phyloP scores from a whole-genome alignment of 2,888 invertebrate species.

The Rhyacophila evoluta region DNA sequence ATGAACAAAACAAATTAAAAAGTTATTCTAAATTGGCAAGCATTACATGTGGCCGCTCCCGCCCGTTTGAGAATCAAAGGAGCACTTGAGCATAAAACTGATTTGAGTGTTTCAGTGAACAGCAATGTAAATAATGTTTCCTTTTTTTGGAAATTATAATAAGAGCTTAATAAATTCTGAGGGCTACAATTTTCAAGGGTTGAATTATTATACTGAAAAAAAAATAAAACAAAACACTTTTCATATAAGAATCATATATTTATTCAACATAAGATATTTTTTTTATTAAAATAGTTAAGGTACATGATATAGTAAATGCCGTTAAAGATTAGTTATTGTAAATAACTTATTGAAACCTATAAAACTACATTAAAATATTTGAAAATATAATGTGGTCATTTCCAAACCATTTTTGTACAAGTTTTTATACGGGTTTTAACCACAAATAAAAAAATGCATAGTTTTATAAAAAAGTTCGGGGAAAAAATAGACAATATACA shows the following conservation, averaged over 20 bases:
- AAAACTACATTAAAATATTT: background rate
- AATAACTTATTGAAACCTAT: background rate
- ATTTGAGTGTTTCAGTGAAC: too few species aligned
- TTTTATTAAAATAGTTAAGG: background rate
- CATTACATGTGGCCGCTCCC: too few species aligned
- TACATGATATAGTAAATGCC: slow-evolving; percentile 17
- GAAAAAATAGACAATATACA: background rate
- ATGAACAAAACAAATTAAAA: too few species aligned
- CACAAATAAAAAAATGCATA: background rate
- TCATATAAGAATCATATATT: slow-evolving; percentile 3
- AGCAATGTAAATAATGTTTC: too few species aligned
- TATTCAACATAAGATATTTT: background rate
- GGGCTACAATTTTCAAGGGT: too few species aligned
- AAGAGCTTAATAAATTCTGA: too few species aligned
- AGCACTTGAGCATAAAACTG: too few species aligned
- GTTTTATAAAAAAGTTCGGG: background rate
- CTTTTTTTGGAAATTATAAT: too few species aligned
- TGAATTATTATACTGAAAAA: too few species aligned
- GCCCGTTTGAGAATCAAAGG: too few species aligned
- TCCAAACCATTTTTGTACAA: background rate
- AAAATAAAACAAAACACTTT: background rate
- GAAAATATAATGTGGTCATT: background rate
- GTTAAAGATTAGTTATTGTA: background rate
- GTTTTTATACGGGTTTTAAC: background rate
- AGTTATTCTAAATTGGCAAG: too few species aligned